A percentile compares a stretch with the other conserved stretches of the same genome.
Conservation (phyloP, 2,888 invertebrate genomes). For the Mythimna impura region DNA sequence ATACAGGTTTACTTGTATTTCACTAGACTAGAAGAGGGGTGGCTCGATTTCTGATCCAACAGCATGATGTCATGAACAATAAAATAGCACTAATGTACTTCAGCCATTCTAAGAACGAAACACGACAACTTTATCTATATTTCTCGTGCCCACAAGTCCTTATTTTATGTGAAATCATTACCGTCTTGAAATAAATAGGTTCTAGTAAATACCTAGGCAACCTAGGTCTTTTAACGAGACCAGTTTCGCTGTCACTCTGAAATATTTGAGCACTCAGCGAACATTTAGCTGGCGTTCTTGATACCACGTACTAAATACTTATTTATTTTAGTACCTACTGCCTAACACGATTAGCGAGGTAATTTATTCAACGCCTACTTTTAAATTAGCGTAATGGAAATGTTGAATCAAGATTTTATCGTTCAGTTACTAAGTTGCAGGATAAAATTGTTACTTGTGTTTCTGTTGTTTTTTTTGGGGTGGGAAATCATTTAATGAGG, state of each 20-base stretch:
- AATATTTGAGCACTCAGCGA: constrained; percentile 42
- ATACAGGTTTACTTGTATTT: background rate
- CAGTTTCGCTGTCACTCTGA: constrained; percentile 37
- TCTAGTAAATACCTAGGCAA: background rate
- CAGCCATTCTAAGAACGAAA: constrained; percentile 8
- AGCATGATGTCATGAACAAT: background rate
- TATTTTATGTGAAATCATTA: constrained; percentile 40
- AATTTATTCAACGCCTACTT: constrained; percentile 17
- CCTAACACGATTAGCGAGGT: constrained; percentile 11
- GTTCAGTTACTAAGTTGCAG: background rate
- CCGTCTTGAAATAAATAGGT: constrained; percentile 23
- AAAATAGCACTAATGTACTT: background rate
- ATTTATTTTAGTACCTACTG: constrained; percentile 21
- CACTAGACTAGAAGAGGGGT: background rate
- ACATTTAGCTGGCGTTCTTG: constrained; percentile 8
- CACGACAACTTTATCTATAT: constrained; percentile 10
- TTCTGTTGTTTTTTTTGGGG: too few relatives aligned
- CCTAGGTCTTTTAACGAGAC: background rate
- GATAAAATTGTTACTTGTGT: background rate
- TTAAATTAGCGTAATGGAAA: constrained; percentile 31
- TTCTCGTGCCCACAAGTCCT: constrained; percentile 13
- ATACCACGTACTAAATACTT: constrained; percentile 7
- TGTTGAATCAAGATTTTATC: constrained; percentile 37
- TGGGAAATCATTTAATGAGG: too few relatives aligned
- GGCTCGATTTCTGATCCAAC: background rate